These are phyloP conservation scores for Ptiloglossa arizonensis DNA, from an alignment of 1,140 invertebrate species.

Conservation along the genomic window DNA sequence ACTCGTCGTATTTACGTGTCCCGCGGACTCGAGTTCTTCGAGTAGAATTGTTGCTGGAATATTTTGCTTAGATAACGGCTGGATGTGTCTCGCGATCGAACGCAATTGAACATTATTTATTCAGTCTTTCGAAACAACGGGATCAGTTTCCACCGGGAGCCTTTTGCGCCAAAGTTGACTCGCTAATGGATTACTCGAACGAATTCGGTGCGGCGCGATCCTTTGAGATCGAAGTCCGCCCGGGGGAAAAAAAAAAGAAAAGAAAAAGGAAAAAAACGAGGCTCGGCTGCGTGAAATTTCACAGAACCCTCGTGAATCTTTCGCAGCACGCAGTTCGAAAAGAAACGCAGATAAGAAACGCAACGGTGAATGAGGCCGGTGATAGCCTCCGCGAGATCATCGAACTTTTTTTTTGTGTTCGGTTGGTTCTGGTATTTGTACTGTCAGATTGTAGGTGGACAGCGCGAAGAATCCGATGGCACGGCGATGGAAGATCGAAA, in stretches of 20 bases:
- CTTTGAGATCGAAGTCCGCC: conserved; percentile 21
- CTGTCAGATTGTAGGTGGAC: neutral
- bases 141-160: too few species aligned
- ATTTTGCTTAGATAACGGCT: too few species aligned
- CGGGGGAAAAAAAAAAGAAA: neutral
- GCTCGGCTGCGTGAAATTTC: conserved; percentile 34
- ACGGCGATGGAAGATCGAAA: neutral
- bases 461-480: neutral
- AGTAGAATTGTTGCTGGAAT: too few species aligned
- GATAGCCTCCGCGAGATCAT: conserved; percentile 17
- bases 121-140: neutral
- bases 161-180: conserved; percentile 10
- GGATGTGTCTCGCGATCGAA: too few species aligned
- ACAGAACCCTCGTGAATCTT: conserved; percentile 37
- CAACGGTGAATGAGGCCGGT: conserved; percentile 12
- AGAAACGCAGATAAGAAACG: conserved; percentile 41
- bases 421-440: neutral
- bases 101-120: too few species aligned
- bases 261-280: conserved; percentile 4
- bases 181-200: conserved; percentile 29
- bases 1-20: too few species aligned
- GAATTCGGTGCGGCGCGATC: conserved; percentile 14
- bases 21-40: too few species aligned
- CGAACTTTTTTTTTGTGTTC: conserved; percentile 23
- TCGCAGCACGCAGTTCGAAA: conserved; percentile 20